Conservation (phyloP, 2,113 vertebrate species). For the Edolisoma coerulescens region DNA sequence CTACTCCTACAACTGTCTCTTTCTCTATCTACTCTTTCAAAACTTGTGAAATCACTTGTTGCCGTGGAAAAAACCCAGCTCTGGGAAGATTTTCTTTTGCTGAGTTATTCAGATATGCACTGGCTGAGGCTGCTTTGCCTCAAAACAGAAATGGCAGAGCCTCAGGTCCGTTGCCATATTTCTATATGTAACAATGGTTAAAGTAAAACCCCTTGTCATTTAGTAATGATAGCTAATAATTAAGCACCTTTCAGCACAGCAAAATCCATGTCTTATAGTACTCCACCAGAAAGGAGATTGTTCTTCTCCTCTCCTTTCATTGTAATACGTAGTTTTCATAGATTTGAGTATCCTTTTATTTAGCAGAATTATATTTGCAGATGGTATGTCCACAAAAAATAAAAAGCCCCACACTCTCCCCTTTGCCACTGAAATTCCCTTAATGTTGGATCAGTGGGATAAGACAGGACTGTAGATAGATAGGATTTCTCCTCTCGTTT, state of each 20-base stretch:
- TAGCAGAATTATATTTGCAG: not conserved
- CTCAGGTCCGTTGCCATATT: not conserved
- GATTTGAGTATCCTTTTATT: not conserved
- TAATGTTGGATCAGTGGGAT: not conserved
- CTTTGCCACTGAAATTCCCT: not conserved
- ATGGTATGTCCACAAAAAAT: not conserved
- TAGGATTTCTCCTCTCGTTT: not conserved
- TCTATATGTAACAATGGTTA: not conserved
- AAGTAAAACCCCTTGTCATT: not conserved
- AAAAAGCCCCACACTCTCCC: not conserved
- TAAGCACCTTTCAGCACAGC: not conserved
- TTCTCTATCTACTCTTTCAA: not conserved
- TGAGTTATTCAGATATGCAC: not conserved
- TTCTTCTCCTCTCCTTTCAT: not conserved
- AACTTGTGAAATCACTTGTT: not conserved
- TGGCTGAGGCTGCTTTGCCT: not conserved
- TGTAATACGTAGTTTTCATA: not conserved
- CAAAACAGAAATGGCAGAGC: not conserved
- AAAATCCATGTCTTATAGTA: not conserved
- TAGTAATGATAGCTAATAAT: not conserved
- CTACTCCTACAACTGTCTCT: not conserved
- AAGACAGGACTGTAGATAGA: not conserved
- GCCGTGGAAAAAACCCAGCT: not conserved
- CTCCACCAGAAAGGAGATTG: not conserved
- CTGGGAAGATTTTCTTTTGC: not conserved